Base-by-base conservation (phyloP, 2,888 invertebrate genomes). In the Sarcophaga carnaria region DNA sequence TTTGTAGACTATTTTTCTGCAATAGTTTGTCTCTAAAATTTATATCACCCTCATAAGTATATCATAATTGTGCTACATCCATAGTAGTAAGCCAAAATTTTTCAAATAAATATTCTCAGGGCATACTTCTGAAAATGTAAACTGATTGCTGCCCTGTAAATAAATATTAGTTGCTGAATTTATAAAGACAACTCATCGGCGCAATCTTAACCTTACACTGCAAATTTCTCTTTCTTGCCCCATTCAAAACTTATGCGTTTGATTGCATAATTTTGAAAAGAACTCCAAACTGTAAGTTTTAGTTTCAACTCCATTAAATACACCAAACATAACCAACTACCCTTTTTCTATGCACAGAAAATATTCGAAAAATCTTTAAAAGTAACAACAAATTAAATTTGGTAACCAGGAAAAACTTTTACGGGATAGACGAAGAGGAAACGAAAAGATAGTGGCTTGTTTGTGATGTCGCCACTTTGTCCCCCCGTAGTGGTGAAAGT, bases 251-350 rank as follows among this genome's bases (percentile, higher is more conserved):
- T 83, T 83, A 69, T 81, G 10, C 10, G 37, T 78, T 86, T 83
- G 86, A 81, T 83, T 83, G 86, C 86, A 87, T 87, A 83, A 81
- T 86, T 87, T 83, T 66, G 54, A 81, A 87, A 87, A 80, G 83
- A 86, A 80, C 66, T 82, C 77, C 17, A 66, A 47, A 63, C 63
- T 86, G 74, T 77, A 86, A 86, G 83, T 86, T 83, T 78, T 74
- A 60, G 83, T 83, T 87, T 87, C 86, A 78, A 83, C 86, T 87
- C 86, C 86, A 87, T 87, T 87, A 87, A 87, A 78, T 83, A 83
- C 80, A 83, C 80, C 78, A 67, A 87, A 87, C 80, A 80, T 83
- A 72, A 27, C 4, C 17, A 59, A 62, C 14, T n/a, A 37, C 2
- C 37, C 37, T 10, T 10, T 37, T 10, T 37, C 10, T 37, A 37